Conservation (phyloP, 2,888 invertebrate species). For the Formica aserva region DNA sequence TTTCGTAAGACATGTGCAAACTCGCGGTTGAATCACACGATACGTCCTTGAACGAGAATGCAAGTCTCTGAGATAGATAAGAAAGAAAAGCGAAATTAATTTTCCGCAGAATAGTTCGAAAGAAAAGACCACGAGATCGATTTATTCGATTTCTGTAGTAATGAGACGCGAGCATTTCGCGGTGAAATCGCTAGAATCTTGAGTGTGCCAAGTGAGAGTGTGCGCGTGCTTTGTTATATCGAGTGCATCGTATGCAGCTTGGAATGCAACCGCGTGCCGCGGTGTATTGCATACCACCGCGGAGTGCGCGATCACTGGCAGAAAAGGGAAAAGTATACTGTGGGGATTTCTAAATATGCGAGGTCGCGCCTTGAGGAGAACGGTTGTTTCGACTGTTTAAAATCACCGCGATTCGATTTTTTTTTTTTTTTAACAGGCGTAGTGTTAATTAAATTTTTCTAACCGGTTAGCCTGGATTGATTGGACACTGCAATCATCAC, state of each 20-base stretch:
- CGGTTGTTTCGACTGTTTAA: constrained; percentile 51
- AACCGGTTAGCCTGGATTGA: constrained; percentile 27
- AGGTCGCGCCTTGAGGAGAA: constrained; percentile 53
- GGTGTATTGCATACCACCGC: constrained; percentile 57
- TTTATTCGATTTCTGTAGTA: neutral
- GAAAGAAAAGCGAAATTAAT: neutral
- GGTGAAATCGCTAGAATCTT: constrained; percentile 20
- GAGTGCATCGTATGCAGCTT: constrained; percentile 13
- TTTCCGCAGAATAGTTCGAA: neutral
- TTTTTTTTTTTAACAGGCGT: neutral
- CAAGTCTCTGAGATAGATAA: neutral
- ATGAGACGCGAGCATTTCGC: neutral
- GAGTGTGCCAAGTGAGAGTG: constrained; percentile 33
- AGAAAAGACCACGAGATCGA: neutral
- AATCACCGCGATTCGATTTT: constrained; percentile 3
- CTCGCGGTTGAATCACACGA: neutral
- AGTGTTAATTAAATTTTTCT: constrained; percentile 44
- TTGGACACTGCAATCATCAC: constrained; percentile 45
- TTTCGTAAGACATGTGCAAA: neutral
- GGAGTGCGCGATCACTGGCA: constrained; percentile 43
- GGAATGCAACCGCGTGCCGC: constrained; percentile 45
- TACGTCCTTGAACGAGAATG: constrained; percentile 14
- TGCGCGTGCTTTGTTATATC: constrained; percentile 31
- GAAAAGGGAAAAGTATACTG: constrained; percentile 50
- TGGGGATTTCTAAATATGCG: constrained; percentile 63